phyloP scores from a whole-genome alignment of 2,797 vertebrate genomes.

The Mormyrus hasselquistii region DNA sequence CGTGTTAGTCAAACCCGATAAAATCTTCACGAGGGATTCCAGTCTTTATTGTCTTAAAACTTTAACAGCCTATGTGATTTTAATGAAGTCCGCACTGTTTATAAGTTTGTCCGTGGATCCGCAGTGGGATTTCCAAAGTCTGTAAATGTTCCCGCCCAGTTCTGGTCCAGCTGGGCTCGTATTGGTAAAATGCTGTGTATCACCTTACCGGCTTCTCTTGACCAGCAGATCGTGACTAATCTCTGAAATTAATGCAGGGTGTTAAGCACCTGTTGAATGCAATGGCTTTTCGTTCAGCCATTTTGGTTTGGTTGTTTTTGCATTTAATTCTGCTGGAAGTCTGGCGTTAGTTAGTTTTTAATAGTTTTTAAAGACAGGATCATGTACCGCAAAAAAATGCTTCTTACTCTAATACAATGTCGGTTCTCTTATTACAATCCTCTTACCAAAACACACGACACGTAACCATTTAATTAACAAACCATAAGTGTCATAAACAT shows the following conservation, averaged over 20 bases:
- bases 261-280: constrained; percentile 60
- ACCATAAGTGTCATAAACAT: constrained; percentile 55
- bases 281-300: constrained; percentile 39
- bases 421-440: neutral
- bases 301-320: constrained; percentile 22
- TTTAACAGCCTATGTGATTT: neutral
- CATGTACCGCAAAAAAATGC: constrained; percentile 44
- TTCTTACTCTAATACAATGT: neutral
- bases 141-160: constrained; percentile 12
- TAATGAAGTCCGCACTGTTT: neutral
- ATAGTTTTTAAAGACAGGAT: neutral
- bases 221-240: constrained; percentile 63
- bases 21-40: neutral
- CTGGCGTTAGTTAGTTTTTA: neutral
- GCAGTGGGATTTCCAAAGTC: neutral
- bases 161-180: constrained; percentile 56
- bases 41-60: neutral
- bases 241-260: constrained; percentile 57
- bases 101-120: neutral
- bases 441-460: neutral
- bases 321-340: constrained; percentile 20
- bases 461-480: constrained; percentile 6
- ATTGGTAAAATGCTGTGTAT: constrained; percentile 52
- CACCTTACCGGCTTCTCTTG: constrained; percentile 64
- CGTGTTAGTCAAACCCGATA: constrained; percentile 53